Evolutionary conservation across 2,113 vertebrate species (phyloP).

Genomic region (Aplodontia rufa): DNA sequence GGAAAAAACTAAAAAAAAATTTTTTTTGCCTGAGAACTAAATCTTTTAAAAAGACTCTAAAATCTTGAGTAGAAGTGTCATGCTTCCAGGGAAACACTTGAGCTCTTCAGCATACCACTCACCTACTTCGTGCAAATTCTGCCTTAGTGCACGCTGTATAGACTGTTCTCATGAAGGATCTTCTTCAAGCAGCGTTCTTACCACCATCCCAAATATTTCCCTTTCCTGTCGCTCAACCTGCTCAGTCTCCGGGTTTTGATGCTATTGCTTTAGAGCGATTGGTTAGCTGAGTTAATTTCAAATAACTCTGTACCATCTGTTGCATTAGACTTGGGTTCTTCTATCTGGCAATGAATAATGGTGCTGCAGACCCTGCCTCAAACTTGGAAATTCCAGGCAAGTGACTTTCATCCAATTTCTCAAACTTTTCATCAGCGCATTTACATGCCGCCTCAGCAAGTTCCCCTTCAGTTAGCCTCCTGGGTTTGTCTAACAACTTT

Average conservation of each 20-base stretch:
- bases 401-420: slow-evolving; percentile 71
- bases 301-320: slow-evolving; percentile 80
- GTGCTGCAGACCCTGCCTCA: slow-evolving; percentile 82
- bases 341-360: slow-evolving; percentile 81
- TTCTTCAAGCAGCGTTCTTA: slow-evolving; percentile 88
- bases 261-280: slow-evolving; percentile 90
- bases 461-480: slow-evolving; percentile 80
- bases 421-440: slow-evolving; percentile 83
- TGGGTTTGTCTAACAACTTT: slow-evolving; percentile 82
- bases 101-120: slow-evolving; percentile 92
- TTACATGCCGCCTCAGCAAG: slow-evolving; percentile 83
- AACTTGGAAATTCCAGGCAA: slow-evolving; percentile 82
- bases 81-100: slow-evolving; percentile 91
- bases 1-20: neutral
- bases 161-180: slow-evolving; percentile 84
- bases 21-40: slow-evolving; percentile 70
- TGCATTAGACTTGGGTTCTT: slow-evolving; percentile 81
- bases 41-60: slow-evolving; percentile 81
- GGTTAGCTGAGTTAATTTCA: slow-evolving; percentile 84
- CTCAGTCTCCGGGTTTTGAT: slow-evolving; percentile 92
- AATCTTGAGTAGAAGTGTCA: slow-evolving; percentile 86
- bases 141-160: slow-evolving; percentile 90
- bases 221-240: slow-evolving; percentile 95
- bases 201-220: slow-evolving; percentile 94
- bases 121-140: slow-evolving; percentile 85